Base-by-base conservation (phyloP, 2,888 invertebrate genomes). In the Parnassius apollo region DNA sequence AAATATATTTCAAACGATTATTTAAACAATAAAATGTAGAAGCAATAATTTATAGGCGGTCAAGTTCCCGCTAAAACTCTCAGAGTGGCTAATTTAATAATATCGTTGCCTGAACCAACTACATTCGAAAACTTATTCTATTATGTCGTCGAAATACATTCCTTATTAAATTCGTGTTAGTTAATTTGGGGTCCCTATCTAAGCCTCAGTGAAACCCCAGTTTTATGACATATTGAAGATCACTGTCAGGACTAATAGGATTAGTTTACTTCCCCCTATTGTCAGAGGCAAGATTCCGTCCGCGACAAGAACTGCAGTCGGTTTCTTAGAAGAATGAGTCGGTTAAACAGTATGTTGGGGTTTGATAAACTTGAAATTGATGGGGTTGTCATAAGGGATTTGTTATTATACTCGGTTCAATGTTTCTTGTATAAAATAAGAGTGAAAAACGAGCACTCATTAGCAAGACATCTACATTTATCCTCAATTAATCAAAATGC, bases 201-300 rank as follows among this genome's bases (percentile, higher is more conserved):
- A 54, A 50, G 22, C 44, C n/a, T 11, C 62, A 56, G 42, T 66
- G 66, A 65, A 59, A 65, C 35, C 52, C 66, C 66, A 65, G 63
- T 65, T 66, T 69, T 78, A 75, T 82, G 80, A 83, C 70, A 71
- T 75, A 81, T 78, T 68, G 75, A 69, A 73, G 78, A 81, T 83
- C 78, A 82, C 72, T 80, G 84, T 85, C 83, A 80, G 67, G 58
- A 55, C 67, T 83, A 82, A 83, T 82, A 76, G 78, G 81, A 84
- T 83, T 82, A 83, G 66, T 51, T 57, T 44, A 66, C 57, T 72
- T 2, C 65, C 73, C 76, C 73, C 68, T 65, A 71, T 71, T 69
- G 71, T 70, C 64, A 64, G 69, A 73, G 72, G 49, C 13, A 49
- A 49, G 7, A 66, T 66, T 62, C 69, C 70, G 66, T 61, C 58